Evolutionary conservation across 2,888 invertebrate species (phyloP).

Genomic region (Polydrusus cervinus): DNA sequence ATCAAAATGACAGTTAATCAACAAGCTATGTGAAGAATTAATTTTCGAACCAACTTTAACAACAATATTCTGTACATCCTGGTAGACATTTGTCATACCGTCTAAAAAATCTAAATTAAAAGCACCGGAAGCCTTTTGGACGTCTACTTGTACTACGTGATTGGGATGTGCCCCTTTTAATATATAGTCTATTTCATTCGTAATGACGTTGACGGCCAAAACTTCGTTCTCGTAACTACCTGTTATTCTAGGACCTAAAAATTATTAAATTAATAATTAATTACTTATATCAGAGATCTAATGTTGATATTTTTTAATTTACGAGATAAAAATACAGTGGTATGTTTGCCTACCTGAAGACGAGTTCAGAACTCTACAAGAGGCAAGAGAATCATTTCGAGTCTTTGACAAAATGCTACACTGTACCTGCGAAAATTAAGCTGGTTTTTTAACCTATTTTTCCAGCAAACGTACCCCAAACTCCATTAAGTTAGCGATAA

Average conservation of each 20-base stretch:
- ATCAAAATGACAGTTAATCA: constrained; percentile 87
- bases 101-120: constrained; percentile 82
- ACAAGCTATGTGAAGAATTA: constrained; percentile 75
- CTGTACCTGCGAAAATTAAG: too few species aligned
- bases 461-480: too few species aligned
- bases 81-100: constrained; percentile 83
- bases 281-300: too few species aligned
- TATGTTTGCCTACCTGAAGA: too few species aligned
- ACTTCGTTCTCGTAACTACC: constrained; percentile 82
- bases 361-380: too few species aligned
- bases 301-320: too few species aligned
- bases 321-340: too few species aligned
- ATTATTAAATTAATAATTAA: background rate
- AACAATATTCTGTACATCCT: constrained; percentile 79
- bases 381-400: too few species aligned
- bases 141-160: constrained; percentile 73
- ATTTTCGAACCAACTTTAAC: constrained; percentile 77
- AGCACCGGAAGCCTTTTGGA: constrained; percentile 79
- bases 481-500: too few species aligned
- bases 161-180: constrained; percentile 70
- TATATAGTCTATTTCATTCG: constrained; percentile 70
- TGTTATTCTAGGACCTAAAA: constrained; percentile 75
- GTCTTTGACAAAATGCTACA: too few species aligned
- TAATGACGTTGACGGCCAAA: constrained; percentile 73
- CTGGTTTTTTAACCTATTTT: too few species aligned